phyloP scores from a whole-genome alignment of 2,888 invertebrate species.

The Standfussiana lucernea region DNA sequence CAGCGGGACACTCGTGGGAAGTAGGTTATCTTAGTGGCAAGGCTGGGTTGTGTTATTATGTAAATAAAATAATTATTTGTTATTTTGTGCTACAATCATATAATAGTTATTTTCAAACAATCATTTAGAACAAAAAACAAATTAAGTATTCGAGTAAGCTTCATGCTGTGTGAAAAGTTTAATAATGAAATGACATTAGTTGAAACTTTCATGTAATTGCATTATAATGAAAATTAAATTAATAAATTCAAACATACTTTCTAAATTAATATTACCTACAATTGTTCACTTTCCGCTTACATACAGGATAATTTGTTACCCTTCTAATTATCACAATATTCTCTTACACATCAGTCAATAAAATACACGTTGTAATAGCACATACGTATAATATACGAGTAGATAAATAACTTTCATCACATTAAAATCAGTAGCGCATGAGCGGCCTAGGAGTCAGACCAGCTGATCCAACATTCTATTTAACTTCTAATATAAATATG shows the following conservation, averaged over 20 bases:
- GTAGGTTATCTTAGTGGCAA: slow-evolving; percentile 45
- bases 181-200: slow-evolving; percentile 44
- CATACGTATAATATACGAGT: slow-evolving; percentile 55
- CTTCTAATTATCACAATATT: slow-evolving; percentile 86
- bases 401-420: slow-evolving; percentile 44
- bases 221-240: slow-evolving; percentile 38
- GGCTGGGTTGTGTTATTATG: slow-evolving; percentile 3
- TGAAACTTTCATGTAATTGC: slow-evolving; percentile 22
- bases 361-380: slow-evolving; percentile 74
- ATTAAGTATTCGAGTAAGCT: slow-evolving; percentile 57
- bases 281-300: slow-evolving; percentile 67
- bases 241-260: slow-evolving; percentile 51
- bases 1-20: slow-evolving; percentile 12
- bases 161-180: slow-evolving; percentile 50
- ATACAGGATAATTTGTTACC: slow-evolving; percentile 70
- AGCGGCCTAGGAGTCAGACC: slow-evolving; percentile 55
- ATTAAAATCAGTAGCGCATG: slow-evolving; percentile 37
- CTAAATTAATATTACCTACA: slow-evolving; percentile 55
- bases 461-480: slow-evolving; percentile 58
- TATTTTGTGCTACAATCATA: slow-evolving; percentile 56
- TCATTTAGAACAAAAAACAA: slow-evolving; percentile 49
- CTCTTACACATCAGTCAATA: slow-evolving; percentile 85
- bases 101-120: slow-evolving; percentile 55
- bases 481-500: slow-evolving; percentile 40
- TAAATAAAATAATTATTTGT: slow-evolving; percentile 58